These are phyloP conservation scores for Agrochola macilenta DNA, from an alignment of 2,888 invertebrate genomes.

Conservation along the genomic window DNA sequence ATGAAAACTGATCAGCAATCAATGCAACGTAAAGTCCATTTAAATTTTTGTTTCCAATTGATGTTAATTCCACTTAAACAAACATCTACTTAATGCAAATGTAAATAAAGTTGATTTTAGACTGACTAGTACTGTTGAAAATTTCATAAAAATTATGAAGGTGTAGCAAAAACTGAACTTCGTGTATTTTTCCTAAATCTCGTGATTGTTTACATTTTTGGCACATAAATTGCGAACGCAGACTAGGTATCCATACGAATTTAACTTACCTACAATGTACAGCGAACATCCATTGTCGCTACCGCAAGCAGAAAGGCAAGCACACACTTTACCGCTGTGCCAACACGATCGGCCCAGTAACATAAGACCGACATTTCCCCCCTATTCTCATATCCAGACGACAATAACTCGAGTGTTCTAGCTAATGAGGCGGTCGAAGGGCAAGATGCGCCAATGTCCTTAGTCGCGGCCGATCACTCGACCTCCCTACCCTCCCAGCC, in stretches of 20 bases:
- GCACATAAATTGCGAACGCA: too few species aligned
- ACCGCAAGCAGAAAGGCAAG: slow-evolving; percentile 38
- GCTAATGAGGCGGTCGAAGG: slow-evolving; percentile 80
- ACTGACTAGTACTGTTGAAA: too few species aligned
- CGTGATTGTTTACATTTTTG: too few species aligned
- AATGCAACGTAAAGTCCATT: not conserved
- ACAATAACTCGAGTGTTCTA: slow-evolving; percentile 76
- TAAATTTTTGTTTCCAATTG: too few species aligned
- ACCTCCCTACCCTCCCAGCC: slow-evolving; percentile 67
- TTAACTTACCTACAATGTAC: not conserved
- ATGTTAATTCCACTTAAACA: too few species aligned
- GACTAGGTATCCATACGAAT: not conserved
- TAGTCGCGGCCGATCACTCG: slow-evolving; percentile 82
- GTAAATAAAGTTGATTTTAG: too few species aligned
- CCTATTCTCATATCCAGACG: slow-evolving; percentile 68
- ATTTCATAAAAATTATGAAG: too few species aligned
- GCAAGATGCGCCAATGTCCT: slow-evolving; percentile 81
- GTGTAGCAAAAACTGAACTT: too few species aligned
- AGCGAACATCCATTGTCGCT: slow-evolving; percentile 16
- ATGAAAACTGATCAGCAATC: not conserved
- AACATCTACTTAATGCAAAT: too few species aligned
- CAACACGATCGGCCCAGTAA: slow-evolving; percentile 54
- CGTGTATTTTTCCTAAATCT: too few species aligned
- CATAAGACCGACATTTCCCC: slow-evolving; percentile 49
- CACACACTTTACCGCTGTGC: slow-evolving; percentile 42